Percentiles rank a stretch among this genome's conserved stretches.
These are phyloP conservation scores for Pandemis corylana DNA, from an alignment of 2,888 invertebrate species.

Conservation along the genomic window DNA sequence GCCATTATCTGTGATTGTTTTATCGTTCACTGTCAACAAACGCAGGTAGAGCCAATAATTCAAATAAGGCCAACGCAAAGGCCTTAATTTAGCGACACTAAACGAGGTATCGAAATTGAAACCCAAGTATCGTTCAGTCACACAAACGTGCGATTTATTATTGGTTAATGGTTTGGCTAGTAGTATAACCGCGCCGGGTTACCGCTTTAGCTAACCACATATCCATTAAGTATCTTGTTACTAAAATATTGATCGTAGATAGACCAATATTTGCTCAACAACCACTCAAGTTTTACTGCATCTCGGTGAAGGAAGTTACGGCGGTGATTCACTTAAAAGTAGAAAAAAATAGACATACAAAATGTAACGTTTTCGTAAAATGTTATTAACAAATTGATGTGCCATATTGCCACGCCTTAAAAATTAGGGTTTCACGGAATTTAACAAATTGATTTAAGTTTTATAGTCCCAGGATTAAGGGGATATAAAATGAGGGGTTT, in stretches of 20 bases:
- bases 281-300: constrained; percentile 6
- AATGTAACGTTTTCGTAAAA: constrained; percentile 8
- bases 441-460: constrained; percentile 60
- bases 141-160: constrained; percentile 9
- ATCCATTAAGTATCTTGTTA: constrained; percentile 4
- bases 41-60: constrained; percentile 44
- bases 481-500: constrained; percentile 22
- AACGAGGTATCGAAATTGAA: constrained; percentile 23
- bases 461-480: constrained; percentile 32
- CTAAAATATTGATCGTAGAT: constrained; percentile 7
- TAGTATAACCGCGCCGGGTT: constrained; percentile 43
- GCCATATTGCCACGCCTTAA: constrained; percentile 31
- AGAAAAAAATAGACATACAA: constrained; percentile 2
- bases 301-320: not conserved
- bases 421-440: constrained; percentile 54
- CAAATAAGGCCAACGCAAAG: constrained; percentile 25
- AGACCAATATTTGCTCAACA: constrained; percentile 13
- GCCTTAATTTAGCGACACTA: not conserved
- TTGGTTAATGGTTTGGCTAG: constrained; percentile 26
- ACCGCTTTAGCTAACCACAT: constrained; percentile 20
- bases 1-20: constrained; percentile 50
- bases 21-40: constrained; percentile 45
- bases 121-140: constrained; percentile 6
- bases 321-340: no score
- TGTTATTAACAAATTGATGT: constrained; percentile 38